Evolutionary conservation across 2,113 vertebrate genomes (phyloP), one percentile per base, ranked within the genome.

Genomic region (Bucco capensis): DNA sequence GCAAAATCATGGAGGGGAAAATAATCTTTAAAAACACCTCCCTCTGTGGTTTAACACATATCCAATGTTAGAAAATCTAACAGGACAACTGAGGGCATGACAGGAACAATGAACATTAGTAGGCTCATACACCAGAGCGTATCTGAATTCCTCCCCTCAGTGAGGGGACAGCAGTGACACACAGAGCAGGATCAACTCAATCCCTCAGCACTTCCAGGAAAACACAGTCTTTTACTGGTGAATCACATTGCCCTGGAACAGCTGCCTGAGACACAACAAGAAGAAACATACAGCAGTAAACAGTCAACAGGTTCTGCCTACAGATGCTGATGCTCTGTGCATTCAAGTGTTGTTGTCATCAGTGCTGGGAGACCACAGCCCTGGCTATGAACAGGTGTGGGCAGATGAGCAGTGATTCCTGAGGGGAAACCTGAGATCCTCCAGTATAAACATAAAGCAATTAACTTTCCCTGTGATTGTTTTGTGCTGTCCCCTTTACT

Each of bases 361-460:
- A 12, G 60, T 0, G 0, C 28, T 56, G 47, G 65, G 75, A 71
- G 8, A 74, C 53, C 82, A 75, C 62, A 83, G 60, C 25, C 25
- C 18, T 53, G 40, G 31, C 73, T 77, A 3, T 5, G 85, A 93
- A 67, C 71, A 90, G 78, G 71, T 70, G 58, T 33, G 47, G 60
- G 78, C 49, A 72, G 35, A 64, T 0, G 1, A 75, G 64, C 31
- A 88, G 50, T 0, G 4, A 47, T 27, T 85, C 80, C 79, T 61
- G 80, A 79, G 86, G 73, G 64, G 73, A 78, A 82, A 73, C 21
- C 93, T 23, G 3, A 6, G 47, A 62, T 88, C 66, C 66, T 86
- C 33, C 77, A 56, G 28, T 24, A 75, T 7, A 77, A 91, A 84
- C 77, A 92, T 19, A 74, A 84, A 35, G 77, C 83, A 88, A 79